Evolutionary conservation across 2,113 vertebrate species (phyloP).

Genomic region (Nipponia nippon): DNA sequence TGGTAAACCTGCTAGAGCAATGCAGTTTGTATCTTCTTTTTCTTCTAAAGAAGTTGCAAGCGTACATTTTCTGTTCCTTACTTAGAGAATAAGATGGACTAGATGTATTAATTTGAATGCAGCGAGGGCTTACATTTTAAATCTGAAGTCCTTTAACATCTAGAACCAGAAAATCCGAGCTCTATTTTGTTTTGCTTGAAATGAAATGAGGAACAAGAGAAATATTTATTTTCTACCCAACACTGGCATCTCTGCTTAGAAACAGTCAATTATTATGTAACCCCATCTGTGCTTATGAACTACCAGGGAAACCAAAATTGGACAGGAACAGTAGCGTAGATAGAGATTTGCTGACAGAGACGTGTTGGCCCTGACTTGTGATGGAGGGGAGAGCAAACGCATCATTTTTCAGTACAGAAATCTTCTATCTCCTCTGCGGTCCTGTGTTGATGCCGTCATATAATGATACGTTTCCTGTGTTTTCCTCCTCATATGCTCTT

Average conservation of each 20-base stretch:
- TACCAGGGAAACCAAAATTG: not conserved
- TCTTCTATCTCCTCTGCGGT: no score
- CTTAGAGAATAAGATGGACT: not conserved
- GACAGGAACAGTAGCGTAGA: not conserved
- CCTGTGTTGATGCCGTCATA: not conserved
- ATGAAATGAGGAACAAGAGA: not conserved
- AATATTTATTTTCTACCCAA: not conserved
- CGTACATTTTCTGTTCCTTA: not conserved
- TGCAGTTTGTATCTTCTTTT: not conserved
- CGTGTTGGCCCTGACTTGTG: accelerated
- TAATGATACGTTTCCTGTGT: not conserved
- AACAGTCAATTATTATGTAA: not conserved
- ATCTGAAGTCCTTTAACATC: not conserved
- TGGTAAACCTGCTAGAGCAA: not conserved
- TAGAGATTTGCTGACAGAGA: not conserved
- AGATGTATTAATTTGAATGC: not conserved
- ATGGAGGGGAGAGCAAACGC: accelerated
- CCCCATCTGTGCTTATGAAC: not conserved
- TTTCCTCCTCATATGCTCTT: not conserved
- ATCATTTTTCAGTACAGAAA: not conserved
- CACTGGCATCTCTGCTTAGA: not conserved
- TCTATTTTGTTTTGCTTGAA: not conserved
- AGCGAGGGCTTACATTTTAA: not conserved
- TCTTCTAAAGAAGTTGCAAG: not conserved
- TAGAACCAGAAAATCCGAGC: not conserved